phyloP scores from a whole-genome alignment of 2,797 vertebrate species.

The Mus spretus region DNA sequence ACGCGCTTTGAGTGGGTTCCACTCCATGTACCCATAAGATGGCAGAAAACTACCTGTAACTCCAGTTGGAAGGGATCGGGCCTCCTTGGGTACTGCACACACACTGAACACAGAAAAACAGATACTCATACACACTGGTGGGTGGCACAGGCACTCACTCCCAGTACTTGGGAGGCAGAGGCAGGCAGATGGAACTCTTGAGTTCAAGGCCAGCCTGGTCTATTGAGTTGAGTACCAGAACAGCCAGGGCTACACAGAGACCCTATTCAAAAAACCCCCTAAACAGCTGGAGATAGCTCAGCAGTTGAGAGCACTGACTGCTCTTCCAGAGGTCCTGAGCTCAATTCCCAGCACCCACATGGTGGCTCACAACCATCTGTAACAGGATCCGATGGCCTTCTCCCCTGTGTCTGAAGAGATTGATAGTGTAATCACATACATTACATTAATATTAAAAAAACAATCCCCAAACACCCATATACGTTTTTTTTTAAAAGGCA shows the following conservation, averaged over 20 bases:
- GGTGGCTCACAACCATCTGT: too few species aligned
- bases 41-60: neutral
- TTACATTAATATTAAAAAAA: too few species aligned
- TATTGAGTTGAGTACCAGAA: neutral
- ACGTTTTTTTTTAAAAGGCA: neutral
- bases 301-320: too few species aligned
- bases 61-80: neutral
- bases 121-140: neutral
- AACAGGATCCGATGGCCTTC: too few species aligned
- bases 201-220: neutral
- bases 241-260: neutral
- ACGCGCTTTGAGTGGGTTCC: neutral
- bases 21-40: neutral
- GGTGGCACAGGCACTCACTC: neutral
- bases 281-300: too few species aligned
- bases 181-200: neutral
- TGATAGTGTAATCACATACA: too few species aligned
- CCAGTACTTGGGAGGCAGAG: neutral
- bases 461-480: neutral
- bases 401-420: too few species aligned
- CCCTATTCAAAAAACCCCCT: neutral
- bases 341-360: too few species aligned
- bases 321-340: too few species aligned
- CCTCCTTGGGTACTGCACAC: neutral
- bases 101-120: neutral